Evolutionary conservation across 2,797 vertebrate genomes (phyloP), one percentile per base, ranked within the genome.

Genomic region (Epinephelus malabaricus): DNA sequence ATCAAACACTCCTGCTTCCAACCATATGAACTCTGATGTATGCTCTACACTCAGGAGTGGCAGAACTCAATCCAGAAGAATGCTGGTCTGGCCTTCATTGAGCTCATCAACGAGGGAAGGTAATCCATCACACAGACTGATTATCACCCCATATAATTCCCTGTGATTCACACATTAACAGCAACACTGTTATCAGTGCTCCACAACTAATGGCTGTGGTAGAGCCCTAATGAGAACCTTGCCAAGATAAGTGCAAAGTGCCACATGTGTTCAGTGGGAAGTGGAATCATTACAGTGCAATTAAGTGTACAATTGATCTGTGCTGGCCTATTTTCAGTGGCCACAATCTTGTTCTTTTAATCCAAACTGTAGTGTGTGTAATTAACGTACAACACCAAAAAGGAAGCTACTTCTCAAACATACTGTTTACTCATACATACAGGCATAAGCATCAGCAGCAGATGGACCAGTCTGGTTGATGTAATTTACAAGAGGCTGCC

Each of bases 21-120:
- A 7, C 12, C 12, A 13, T 66, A 27, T 19, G 49, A 6, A 59
- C 46, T 27, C 58, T 68, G 21, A 46, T 82, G 18, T 68, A 0
- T 81, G 17, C 53, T 84, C 55, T 60, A 1, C 34, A 14, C 38
- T 25, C 79, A 99, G 98, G 98, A 99, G 92, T 99, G 98, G 98
- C 98, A 99, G 84, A 99, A 99, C 94, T 99, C 98, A 47, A 99
- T 99, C 92, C 98, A 99, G 96, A 99, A 99, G 95, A 99, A 99
- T 40, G 98, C 98, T 64, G 98, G 98, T 84, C 96, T 99, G 90
- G 98, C 98, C 67, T 99, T 99, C 95, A 99, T 99, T 79, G 98
- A 99, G 89, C 98, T 99, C 89, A 99, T 99, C 96, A 99, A 99
- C 89, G 98, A 99, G 95, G 98, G 98, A 94, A 98, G 98, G 98